These are phyloP conservation scores for Papilio polytes DNA, from an alignment of 1,140 invertebrate species.

Conservation along the genomic window DNA sequence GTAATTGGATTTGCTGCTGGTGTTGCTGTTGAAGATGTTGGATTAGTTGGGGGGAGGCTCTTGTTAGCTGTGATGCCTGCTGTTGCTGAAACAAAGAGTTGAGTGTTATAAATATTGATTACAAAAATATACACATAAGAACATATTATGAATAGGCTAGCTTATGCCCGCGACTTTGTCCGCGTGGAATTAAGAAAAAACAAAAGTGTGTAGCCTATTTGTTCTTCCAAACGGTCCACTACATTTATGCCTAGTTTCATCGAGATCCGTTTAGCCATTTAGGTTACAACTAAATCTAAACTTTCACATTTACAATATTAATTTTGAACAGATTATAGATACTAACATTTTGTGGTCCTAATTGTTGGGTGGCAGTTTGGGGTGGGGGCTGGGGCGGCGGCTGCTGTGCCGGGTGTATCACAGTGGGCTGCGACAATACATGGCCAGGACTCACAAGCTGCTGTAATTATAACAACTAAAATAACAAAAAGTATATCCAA, in stretches of 20 bases:
- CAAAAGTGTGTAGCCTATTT: too few relatives aligned
- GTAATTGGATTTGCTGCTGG: constrained; percentile 63
- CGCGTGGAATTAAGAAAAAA: too few relatives aligned
- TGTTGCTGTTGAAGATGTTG: constrained; percentile 79
- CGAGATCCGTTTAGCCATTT: too few relatives aligned
- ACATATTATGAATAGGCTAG: not conserved
- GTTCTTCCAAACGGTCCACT: too few relatives aligned
- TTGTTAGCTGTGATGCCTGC: constrained; percentile 70
- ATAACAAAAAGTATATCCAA: constrained; percentile 19
- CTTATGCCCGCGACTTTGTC: too few relatives aligned
- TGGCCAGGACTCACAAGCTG: constrained; percentile 74
- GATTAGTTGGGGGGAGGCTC: constrained; percentile 68
- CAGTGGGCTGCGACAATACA: constrained; percentile 74
- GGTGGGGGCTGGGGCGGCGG: constrained; percentile 77
- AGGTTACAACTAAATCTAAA: too few relatives aligned
- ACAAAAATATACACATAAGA: too few relatives aligned
- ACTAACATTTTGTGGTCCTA: constrained; percentile 68
- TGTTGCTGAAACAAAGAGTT: constrained; percentile 54
- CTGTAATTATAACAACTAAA: constrained; percentile 37
- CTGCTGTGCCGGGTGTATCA: constrained; percentile 76
- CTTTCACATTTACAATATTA: too few relatives aligned
- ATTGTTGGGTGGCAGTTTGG: constrained; percentile 59
- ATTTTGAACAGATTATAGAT: not conserved
- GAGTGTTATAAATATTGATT: not conserved
- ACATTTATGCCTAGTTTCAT: too few relatives aligned